Base-by-base conservation (phyloP, 2,797 vertebrate genomes). In the Numenius phaeopus region DNA sequence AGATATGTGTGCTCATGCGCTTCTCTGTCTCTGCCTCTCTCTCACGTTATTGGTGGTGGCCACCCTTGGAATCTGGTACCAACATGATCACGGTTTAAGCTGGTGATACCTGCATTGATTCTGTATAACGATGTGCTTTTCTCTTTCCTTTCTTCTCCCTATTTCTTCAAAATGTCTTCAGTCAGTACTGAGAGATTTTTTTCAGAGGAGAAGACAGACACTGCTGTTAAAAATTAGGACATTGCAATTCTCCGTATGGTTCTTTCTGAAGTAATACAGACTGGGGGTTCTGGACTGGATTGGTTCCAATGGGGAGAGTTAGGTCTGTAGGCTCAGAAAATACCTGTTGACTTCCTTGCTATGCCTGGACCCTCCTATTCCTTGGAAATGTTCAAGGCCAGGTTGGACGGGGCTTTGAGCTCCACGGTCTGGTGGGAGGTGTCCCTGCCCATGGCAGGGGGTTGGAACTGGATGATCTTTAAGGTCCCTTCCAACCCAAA, bases 21-120 rank as follows among this genome's bases (percentile, higher is more conserved):
- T 24, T 3, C 18, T 0, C 22, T 16, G 8, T 29, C 40, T 24
- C 27, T 23, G 29, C 24, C 20, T 22, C 39, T 49, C 9, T 26
- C 44, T 30, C 8, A 8, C 13, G 4, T 24, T 65, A 23, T 59
- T 52, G 39, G 21, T 6, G 14, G n/a, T 49, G 3, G 13, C 23
- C 32, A 14, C 29, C 29, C 27, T 52, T 2, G 1, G 73, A 39
- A n/a, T 39, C 30, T 5, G 32, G 8, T 49, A 10, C 8, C 40
- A 11, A 8, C 6, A 0, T 0, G 14, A 18, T 34, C 21, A 3
- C 3, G 2, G 50, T 32, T 75, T 39, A 39, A 30, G 17, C 37
- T 40, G 55, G 34, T 10, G 29, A 30, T 75, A 50, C 7, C 42
- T 16, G 12, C 30, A 2, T 4, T 26, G 40, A 39, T 79, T 47